Conservation (phyloP, 2,113 vertebrate species). For the Ciconia stormi region DNA sequence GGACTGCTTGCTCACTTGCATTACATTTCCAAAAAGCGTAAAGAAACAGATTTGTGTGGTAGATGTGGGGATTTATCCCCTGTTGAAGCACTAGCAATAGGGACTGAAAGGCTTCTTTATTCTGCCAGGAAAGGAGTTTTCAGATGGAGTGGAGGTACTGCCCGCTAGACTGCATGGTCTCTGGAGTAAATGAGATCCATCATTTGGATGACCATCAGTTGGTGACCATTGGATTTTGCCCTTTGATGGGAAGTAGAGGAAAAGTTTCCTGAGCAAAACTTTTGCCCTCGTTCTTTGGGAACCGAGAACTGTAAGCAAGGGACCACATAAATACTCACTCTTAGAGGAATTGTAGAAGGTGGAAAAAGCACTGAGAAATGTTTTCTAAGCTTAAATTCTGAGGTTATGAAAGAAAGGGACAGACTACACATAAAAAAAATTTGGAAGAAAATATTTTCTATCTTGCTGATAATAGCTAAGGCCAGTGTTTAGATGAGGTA, state of each 20-base stretch:
- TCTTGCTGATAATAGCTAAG: background rate
- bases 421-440: background rate
- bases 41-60: background rate
- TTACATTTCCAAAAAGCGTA: background rate
- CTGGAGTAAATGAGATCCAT: background rate
- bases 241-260: background rate
- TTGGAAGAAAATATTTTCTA: background rate
- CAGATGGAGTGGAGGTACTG: background rate
- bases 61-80: background rate
- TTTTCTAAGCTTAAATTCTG: background rate
- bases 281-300: background rate
- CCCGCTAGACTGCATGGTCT: accelerated
- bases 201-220: background rate
- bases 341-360: background rate
- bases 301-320: background rate
- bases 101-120: background rate
- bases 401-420: background rate
- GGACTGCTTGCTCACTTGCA: background rate
- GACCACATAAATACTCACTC: background rate
- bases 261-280: background rate
- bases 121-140: background rate
- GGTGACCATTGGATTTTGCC: background rate
- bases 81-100: background rate
- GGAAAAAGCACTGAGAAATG: background rate
- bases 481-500: background rate